Conservation (phyloP, 2,113 vertebrate species). For the Centropus bengalensis region DNA sequence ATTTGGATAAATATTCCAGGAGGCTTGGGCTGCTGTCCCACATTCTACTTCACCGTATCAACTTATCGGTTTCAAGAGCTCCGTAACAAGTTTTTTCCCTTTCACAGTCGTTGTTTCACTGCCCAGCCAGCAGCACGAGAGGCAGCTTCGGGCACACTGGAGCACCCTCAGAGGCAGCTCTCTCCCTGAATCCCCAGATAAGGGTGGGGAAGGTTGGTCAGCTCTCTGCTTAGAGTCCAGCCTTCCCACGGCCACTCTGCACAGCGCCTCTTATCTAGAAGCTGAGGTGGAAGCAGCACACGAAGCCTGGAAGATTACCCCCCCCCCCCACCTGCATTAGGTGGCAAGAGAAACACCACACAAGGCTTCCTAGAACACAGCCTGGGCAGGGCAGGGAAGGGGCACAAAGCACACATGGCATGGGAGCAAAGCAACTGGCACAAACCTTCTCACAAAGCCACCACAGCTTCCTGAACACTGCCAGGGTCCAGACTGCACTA, state of each 20-base stretch:
- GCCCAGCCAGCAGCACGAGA: not conserved
- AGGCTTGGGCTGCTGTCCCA: not conserved
- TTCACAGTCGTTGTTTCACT: not conserved
- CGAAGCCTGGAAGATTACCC: accelerated
- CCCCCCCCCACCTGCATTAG: accelerated
- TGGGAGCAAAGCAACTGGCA: not conserved
- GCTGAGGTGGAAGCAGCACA: not conserved
- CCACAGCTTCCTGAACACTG: not conserved
- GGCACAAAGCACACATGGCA: not conserved
- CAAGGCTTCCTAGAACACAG: not conserved
- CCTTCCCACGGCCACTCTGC: not conserved
- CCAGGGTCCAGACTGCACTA: accelerated
- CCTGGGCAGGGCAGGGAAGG: not conserved
- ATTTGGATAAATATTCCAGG: not conserved
- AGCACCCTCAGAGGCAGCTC: not conserved
- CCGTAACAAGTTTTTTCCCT: not conserved
- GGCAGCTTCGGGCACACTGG: not conserved
- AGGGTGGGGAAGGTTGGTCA: accelerated
- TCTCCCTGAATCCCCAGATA: not conserved
- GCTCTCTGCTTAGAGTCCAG: not conserved
- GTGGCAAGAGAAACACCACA: not conserved
- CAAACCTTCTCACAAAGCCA: not conserved
- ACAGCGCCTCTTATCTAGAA: accelerated
- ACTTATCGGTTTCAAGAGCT: not conserved
- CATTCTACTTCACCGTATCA: not conserved